Percentiles rank a stretch among this genome's conserved stretches.
phyloP scores from a whole-genome alignment of 2,797 vertebrate species.

The Malacoraja senta region DNA sequence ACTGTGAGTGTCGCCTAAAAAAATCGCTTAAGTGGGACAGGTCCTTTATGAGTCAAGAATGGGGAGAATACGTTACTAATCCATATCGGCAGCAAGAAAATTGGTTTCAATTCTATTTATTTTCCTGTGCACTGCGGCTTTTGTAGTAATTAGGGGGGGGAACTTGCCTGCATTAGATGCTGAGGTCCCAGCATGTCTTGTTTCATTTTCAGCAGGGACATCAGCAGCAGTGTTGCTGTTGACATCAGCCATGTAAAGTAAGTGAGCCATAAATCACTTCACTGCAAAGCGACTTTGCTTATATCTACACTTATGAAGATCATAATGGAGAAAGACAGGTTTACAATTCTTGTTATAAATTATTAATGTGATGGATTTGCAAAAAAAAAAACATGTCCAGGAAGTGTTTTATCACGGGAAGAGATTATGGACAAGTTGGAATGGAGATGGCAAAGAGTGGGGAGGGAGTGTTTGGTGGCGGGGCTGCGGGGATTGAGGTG shows the following conservation, averaged over 20 bases:
- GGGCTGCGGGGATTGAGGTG: neutral
- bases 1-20: too few relatives aligned
- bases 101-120: neutral
- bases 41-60: neutral
- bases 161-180: neutral
- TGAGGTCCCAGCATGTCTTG: neutral
- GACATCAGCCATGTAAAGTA: neutral
- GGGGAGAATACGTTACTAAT: neutral
- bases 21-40: too few relatives aligned
- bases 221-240: neutral
- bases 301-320: neutral
- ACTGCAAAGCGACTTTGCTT: neutral
- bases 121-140: neutral
- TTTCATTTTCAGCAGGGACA: neutral
- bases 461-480: neutral
- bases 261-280: neutral
- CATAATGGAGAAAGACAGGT: neutral
- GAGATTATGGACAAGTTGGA: neutral
- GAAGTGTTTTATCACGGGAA: neutral
- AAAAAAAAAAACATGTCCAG: neutral
- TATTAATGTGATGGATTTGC: neutral
- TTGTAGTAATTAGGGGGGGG: neutral
- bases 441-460: too few relatives aligned
- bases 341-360: neutral
- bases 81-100: neutral